Conservation (phyloP, 2,113 vertebrate species). For the Tragelaphus scriptus region DNA sequence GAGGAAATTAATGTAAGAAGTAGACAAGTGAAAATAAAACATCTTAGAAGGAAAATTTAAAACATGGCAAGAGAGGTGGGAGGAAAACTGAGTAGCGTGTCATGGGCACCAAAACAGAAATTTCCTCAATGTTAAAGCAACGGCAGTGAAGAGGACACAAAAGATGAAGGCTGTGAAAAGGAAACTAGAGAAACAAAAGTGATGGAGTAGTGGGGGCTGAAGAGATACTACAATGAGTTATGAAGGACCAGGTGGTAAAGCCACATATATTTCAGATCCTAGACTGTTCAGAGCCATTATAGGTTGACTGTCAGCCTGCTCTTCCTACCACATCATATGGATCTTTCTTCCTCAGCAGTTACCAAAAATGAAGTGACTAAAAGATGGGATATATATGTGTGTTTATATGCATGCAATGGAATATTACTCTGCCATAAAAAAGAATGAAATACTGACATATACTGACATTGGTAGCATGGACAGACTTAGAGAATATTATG, state of each 20-base stretch:
- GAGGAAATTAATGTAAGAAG: neutral
- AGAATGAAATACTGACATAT: neutral
- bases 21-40: neutral
- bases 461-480: neutral
- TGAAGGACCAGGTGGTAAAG: neutral
- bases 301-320: neutral
- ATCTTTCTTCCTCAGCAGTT: neutral
- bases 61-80: neutral
- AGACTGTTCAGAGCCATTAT: neutral
- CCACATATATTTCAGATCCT: neutral
- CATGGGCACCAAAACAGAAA: neutral
- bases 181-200: neutral
- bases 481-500: neutral
- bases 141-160: neutral
- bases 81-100: neutral
- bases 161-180: neutral
- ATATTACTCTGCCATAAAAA: neutral
- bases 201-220: neutral
- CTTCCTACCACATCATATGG: neutral
- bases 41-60: neutral
- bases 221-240: neutral
- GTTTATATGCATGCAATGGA: neutral
- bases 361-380: neutral
- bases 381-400: neutral
- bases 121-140: neutral